These are phyloP conservation scores for Lophotriccus pileatus DNA, from an alignment of 2,797 vertebrate species.

Conservation along the genomic window DNA sequence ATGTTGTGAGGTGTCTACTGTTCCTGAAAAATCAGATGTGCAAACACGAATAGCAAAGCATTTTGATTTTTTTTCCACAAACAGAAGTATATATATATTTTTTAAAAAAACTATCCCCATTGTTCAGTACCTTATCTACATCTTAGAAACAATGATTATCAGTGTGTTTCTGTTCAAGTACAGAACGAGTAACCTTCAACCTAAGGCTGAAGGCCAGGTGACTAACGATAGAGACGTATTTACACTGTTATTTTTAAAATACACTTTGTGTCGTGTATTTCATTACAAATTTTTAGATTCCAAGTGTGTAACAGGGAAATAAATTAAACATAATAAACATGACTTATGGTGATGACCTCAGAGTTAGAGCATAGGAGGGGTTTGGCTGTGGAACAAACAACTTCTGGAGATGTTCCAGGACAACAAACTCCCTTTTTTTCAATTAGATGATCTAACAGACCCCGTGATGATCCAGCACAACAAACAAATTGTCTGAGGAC, in stretches of 20 bases:
- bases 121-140: not conserved
- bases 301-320: not conserved
- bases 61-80: not conserved
- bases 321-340: constrained; percentile 33
- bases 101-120: not conserved
- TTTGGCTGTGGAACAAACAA: constrained; percentile 55
- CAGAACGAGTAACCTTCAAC: not conserved
- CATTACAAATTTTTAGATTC: not conserved
- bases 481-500: constrained; percentile 67
- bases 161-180: not conserved
- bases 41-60: not conserved
- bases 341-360: constrained; percentile 46
- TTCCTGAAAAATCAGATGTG: not conserved
- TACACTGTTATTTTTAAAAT: not conserved
- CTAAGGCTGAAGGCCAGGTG: not conserved
- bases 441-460: constrained; percentile 73
- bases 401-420: constrained; percentile 63
- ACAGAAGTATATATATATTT: not conserved
- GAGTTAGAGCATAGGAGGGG: constrained; percentile 36
- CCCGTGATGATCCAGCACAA: constrained; percentile 69
- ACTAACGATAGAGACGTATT: not conserved
- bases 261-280: not conserved
- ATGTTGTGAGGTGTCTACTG: not conserved
- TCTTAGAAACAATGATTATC: not conserved
- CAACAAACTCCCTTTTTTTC: constrained; percentile 67